Evolutionary conservation across 2,888 invertebrate species (phyloP), one percentile per base, ranked within the genome.

Genomic region (Azorinus chamasolen): DNA sequence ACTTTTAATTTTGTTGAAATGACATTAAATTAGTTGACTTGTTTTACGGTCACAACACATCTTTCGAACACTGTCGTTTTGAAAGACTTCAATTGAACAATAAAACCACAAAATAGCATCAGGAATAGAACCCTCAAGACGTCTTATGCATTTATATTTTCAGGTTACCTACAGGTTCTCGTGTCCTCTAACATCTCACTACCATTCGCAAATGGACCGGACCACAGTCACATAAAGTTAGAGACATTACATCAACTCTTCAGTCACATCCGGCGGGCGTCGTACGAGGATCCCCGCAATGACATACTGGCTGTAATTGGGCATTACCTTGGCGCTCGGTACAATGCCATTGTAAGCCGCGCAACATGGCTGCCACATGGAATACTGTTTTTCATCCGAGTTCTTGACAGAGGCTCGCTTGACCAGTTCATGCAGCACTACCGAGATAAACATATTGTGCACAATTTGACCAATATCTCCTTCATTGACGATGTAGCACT

Each of bases 401-500:
- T 71, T 27, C 14, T 62, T 0, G 37, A 64, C 5, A 16, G 16
- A 25, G 18, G 51, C 1, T 43, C 66, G 10, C 50, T 77, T 14
- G 25, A 55, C 16, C 37, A 16, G 8, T 77, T 77, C 48, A 58
- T 71, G 22, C 46, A 27, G 16, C 76, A 77, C 41, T 77, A 62
- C 27, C 43, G 32, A 24, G 76, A 71, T 18, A 66, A 46, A 45
- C 22, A 46, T 8, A 39, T 77, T 18, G 51, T 55, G 14, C 45
- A 53, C 1, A 77, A 77, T 53, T 48, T 71, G 37, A 59, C 76
- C 18, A 48, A 65, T 8, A 46, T 77, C 16, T 59, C 65, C 0
- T 66, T 77, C 20, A 62, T 77, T 32, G 62, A 71, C 45, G 73
- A 83, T 39, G 46, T 83, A 14, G 73, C 79, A 6, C 27, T 32